A percentile compares a stretch with the other conserved stretches of the same genome.
phyloP scores from a whole-genome alignment of 2,888 invertebrate genomes.

The Agonopterix heracliana region DNA sequence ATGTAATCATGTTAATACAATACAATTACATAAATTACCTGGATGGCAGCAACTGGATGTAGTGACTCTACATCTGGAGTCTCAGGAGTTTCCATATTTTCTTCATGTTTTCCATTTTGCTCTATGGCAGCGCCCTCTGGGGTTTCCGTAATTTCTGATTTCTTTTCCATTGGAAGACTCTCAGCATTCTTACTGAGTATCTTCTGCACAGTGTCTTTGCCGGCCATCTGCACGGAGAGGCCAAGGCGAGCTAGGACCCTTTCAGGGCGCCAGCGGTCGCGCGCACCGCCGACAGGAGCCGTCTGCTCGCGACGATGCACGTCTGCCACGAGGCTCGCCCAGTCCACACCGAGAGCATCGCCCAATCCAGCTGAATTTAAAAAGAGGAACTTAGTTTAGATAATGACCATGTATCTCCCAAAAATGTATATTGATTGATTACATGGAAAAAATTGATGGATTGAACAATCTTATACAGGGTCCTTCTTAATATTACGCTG shows the following conservation, averaged over 20 bases:
- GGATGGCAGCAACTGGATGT: slow-evolving; percentile 75
- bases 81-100: slow-evolving; percentile 33
- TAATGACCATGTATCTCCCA: background rate
- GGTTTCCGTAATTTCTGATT: slow-evolving; percentile 22
- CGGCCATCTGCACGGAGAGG: slow-evolving; percentile 86
- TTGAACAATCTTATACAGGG: no score
- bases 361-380: slow-evolving; percentile 79
- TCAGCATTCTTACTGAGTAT: slow-evolving; percentile 53
- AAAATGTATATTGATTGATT: background rate
- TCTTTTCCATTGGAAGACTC: slow-evolving; percentile 32
- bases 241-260: slow-evolving; percentile 88
- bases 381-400: slow-evolving; percentile 6
- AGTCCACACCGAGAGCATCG: slow-evolving; percentile 96
- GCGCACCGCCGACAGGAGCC: slow-evolving; percentile 76
- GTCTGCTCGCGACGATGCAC: slow-evolving; percentile 75
- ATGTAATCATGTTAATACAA: no score
- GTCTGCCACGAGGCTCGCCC: slow-evolving; percentile 92
- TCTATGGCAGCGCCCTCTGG: slow-evolving; percentile 28
- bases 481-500: no score
- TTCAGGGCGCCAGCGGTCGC: slow-evolving; percentile 88
- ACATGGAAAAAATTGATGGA: no score
- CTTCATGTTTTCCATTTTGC: slow-evolving; percentile 42
- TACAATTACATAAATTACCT: slow-evolving; percentile 32
- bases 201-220: slow-evolving; percentile 65
- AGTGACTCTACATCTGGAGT: slow-evolving; percentile 42